Evolutionary conservation across 1,140 invertebrate genomes (phyloP), one percentile per base, ranked within the genome.

Genomic region (Zaprionus capensis): DNA sequence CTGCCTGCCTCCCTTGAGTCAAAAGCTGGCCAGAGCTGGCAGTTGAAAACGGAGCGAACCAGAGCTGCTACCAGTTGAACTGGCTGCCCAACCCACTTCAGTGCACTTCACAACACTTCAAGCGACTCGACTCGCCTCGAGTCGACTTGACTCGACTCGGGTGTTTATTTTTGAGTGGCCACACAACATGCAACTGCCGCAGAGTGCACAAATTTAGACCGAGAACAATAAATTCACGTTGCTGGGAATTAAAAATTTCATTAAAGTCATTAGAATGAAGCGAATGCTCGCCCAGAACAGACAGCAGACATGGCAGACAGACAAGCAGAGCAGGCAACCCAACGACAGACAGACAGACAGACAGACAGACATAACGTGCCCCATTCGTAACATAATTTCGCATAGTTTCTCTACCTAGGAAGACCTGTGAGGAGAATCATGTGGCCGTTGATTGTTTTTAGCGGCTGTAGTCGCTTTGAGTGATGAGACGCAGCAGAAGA

Each of bases 241-340:
- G 71, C 62, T 73, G 68, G 71, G 78, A 78, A 81, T 74, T 75
- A 78, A 75, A 73, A 78, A 68, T 90, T 90, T 88, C 76, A 88
- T 90, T 88, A 90, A 88, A 88, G 88, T 76, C 84, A 88, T 88
- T 90, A 90, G 84, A 83, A 81, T 88, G 56, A 70, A 86, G 58
- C 76, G 68, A 38, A 11, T 38, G 41, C 26, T 66, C 55, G 57
- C 75, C 67, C 62, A 65, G 56, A 81, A 65, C 68, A 77, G 83
- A 88, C 84, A 78, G 72, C 69, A 55, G 44, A 51, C 53, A 63
- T 12, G 71, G 69, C 67, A 70, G 78, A 78, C 81, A 64, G 69
- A 76, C 55, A 67, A 68, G 58, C 49, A 62, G 22, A 46, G 31
- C 14, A 38, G 4, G 36, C 36, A 15, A 38, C 14, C 36, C 14